These are phyloP conservation scores for Lepidochrysops patricia DNA, from an alignment of 2,888 invertebrate species.

Conservation along the genomic window DNA sequence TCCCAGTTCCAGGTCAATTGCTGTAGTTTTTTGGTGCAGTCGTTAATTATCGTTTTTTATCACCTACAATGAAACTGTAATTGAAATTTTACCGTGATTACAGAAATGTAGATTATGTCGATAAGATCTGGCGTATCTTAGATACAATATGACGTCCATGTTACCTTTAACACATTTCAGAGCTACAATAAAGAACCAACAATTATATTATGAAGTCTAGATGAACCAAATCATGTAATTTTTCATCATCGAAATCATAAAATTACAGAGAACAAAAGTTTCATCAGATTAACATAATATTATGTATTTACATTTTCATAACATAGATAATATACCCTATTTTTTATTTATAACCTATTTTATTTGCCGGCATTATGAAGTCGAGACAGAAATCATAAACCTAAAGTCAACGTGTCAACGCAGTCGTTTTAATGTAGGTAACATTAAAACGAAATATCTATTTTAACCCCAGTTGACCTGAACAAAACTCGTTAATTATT, in stretches of 20 bases:
- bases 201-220: no score
- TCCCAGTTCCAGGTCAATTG: background rate
- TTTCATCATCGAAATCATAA: no score
- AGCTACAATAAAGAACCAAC: no score
- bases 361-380: background rate
- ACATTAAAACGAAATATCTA: background rate
- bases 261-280: no score
- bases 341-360: no score
- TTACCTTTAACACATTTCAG: no score
- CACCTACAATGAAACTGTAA: background rate
- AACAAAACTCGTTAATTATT: background rate
- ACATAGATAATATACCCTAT: no score
- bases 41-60: background rate
- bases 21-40: slow-evolving; percentile 3
- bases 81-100: background rate
- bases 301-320: no score
- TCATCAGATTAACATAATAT: no score
- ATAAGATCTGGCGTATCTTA: background rate
- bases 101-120: background rate
- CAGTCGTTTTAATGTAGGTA: no score
- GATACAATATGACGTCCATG: no score
- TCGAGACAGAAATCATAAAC: background rate
- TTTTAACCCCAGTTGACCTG: background rate
- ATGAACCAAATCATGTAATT: no score
- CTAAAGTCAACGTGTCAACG: background rate